These are phyloP conservation scores for Drosophila glabriapex DNA, from an alignment of 2,888 invertebrate genomes.

Conservation along the genomic window DNA sequence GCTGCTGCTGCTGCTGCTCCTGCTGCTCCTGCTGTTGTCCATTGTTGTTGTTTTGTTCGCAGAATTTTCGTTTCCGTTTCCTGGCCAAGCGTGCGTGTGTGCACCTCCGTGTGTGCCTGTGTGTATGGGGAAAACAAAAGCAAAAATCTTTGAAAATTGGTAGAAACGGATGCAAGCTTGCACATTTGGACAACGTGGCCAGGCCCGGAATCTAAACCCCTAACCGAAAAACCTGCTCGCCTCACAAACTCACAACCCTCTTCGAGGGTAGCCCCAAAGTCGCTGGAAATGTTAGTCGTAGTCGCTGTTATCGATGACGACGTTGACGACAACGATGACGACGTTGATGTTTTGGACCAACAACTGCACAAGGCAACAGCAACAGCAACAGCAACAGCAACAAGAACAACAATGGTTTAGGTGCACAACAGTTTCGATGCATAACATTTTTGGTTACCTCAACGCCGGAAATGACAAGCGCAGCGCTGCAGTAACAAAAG, in stretches of 20 bases:
- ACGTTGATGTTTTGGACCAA: slow-evolving; percentile 21
- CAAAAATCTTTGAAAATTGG: slow-evolving; percentile 79
- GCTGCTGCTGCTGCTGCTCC: slow-evolving; percentile 29
- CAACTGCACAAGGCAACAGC: slow-evolving; percentile 17
- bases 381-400: slow-evolving; percentile 22
- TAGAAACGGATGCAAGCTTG: slow-evolving; percentile 80
- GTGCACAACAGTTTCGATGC: slow-evolving; percentile 55
- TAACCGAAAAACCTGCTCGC: background rate
- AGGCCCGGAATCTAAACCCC: slow-evolving; percentile 36
- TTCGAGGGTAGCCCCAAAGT: slow-evolving; percentile 52
- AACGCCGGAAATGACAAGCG: slow-evolving; percentile 76
- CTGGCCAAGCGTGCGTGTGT: slow-evolving; percentile 76
- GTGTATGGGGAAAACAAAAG: slow-evolving; percentile 70
- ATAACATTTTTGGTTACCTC: slow-evolving; percentile 80
- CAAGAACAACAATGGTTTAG: slow-evolving; percentile 10
- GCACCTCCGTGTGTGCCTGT: slow-evolving; percentile 24
- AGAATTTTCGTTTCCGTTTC: slow-evolving; percentile 82
- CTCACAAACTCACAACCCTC: background rate
- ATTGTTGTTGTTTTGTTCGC: slow-evolving; percentile 75
- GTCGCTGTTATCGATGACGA: slow-evolving; percentile 70
- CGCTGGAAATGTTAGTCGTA: slow-evolving; percentile 52
- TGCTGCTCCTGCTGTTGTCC: slow-evolving; percentile 34
- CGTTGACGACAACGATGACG: slow-evolving; percentile 51
- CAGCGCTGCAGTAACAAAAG: slow-evolving; percentile 15
- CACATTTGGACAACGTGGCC: slow-evolving; percentile 79